Evolutionary conservation across 1,140 invertebrate genomes (phyloP), one percentile per base, ranked within the genome.

Genomic region (Phocides pigmalion): DNA sequence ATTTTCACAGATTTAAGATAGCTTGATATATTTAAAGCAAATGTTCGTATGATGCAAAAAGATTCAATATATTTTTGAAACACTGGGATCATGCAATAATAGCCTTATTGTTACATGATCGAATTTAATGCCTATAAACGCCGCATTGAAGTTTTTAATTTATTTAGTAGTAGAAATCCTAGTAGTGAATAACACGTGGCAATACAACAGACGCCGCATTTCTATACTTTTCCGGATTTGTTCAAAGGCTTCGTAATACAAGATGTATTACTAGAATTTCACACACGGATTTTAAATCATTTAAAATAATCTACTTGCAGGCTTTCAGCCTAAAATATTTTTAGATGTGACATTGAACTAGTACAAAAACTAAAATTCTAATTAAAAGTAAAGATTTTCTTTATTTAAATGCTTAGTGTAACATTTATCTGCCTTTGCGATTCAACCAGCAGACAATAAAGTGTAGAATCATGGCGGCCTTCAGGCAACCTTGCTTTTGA

Each of bases 401-500:
- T n/a, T n/a, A n/a, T n/a, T n/a, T n/a, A n/a, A n/a, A n/a, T n/a
- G n/a, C n/a, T n/a, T 32, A 32, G 28, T 32, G 3, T 8, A 11
- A 32, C 28, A 32, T 32, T 32, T 32, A 8, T 11, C 28, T 8
- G 28, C n/a, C 28, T 32, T 32, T 32, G 28, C n/a, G 28, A 32
- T 32, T 1, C n/a, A 32, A 32, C 28, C 0, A 32, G 28, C 28
- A 11, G n/a, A 3, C 28, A 39, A 44, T 42, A 20, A n/a, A n/a
- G n/a, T n/a, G n/a, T n/a, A n/a, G n/a, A n/a, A 20, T 56, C 39
- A 56, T 25, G 20, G 25, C 20, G 39, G 20, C 39, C 39, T 44
- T 56, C 53, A 56, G 9, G 39, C 39, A 25, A 56, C 39, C 39
- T 56, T 42, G 51, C 39, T 42, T 56, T 44, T 44, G 53, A 56